Percentiles rank a stretch among this genome's conserved stretches.
Evolutionary conservation across 2,888 invertebrate species (phyloP).

Genomic region (Cheilosia soror): DNA sequence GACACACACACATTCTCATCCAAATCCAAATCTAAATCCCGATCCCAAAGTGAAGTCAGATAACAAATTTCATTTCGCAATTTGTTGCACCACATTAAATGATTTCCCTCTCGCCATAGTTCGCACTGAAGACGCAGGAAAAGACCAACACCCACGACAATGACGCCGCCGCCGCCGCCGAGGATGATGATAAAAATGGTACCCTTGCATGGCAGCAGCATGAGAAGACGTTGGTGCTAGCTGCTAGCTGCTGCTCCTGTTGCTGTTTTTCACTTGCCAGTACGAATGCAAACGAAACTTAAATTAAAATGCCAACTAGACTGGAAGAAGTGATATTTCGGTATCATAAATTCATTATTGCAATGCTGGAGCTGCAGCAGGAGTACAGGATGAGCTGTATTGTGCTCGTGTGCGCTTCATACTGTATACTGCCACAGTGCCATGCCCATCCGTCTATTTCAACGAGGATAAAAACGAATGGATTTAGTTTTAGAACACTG

Average conservation of each 20-base stretch:
- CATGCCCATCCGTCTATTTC: conserved; percentile 35
- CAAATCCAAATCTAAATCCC: not conserved
- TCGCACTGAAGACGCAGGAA: conserved; percentile 27
- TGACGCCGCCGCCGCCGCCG: not conserved
- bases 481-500: conserved; percentile 36
- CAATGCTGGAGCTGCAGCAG: conserved; percentile 19
- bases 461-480: conserved; percentile 35
- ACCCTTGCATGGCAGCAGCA: conserved; percentile 7
- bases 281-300: conserved; percentile 81
- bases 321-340: conserved; percentile 82
- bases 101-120: conserved; percentile 15
- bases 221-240: conserved; percentile 22
- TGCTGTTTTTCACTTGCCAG: conserved; percentile 53
- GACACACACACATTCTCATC: not conserved
- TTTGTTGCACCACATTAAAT: conserved; percentile 57
- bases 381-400: not conserved
- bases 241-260: conserved; percentile 21
- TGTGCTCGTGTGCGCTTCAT: conserved; percentile 22
- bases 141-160: conserved; percentile 12
- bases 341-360: conserved; percentile 74
- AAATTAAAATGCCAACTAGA: conserved; percentile 82
- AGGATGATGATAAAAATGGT: conserved; percentile 35
- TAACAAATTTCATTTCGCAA: conserved; percentile 50
- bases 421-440: not conserved
- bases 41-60: not conserved